phyloP scores from a whole-genome alignment of 2,888 invertebrate genomes.

The Drosophila anomelani region DNA sequence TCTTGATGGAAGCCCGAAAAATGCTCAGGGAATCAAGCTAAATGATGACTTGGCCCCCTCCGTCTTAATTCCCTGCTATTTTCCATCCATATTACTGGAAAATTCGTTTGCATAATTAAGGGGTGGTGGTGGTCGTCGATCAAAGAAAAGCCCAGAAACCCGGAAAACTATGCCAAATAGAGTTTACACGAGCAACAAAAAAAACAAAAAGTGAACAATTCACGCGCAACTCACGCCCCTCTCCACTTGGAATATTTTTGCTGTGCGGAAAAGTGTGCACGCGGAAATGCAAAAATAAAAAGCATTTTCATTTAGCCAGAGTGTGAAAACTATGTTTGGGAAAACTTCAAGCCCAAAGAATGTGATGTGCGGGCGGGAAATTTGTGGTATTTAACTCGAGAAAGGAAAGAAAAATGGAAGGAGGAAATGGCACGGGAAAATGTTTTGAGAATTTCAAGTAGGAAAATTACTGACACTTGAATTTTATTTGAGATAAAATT shows the following conservation, averaged over 20 bases:
- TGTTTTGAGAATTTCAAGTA: neutral
- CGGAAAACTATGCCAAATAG: conserved; percentile 23
- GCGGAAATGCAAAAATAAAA: conserved; percentile 72
- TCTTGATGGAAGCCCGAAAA: conserved; percentile 46
- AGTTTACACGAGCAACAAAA: conserved; percentile 18
- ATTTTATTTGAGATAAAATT: neutral
- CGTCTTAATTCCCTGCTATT: conserved; percentile 21
- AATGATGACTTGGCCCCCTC: conserved; percentile 33
- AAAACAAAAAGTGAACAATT: conserved; percentile 26
- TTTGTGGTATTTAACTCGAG: conserved; percentile 2
- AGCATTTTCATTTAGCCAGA: conserved; percentile 47
- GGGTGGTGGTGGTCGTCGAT: conserved; percentile 27
- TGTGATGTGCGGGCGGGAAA: conserved; percentile 9
- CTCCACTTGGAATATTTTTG: conserved; percentile 51
- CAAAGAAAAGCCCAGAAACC: conserved; percentile 45
- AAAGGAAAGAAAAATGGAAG: neutral
- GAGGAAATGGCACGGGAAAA: neutral
- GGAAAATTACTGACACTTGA: neutral
- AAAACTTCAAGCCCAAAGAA: conserved; percentile 19
- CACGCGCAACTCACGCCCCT: conserved; percentile 41
- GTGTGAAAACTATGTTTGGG: conserved; percentile 62
- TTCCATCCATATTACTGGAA: conserved; percentile 1
- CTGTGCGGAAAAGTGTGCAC: conserved; percentile 42
- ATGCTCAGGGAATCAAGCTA: conserved; percentile 24
- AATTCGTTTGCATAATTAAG: conserved; percentile 42